These are phyloP conservation scores for Holothuria scabra DNA, from an alignment of 53 echinoderm and acorn worm species.

Conservation along the genomic window DNA sequence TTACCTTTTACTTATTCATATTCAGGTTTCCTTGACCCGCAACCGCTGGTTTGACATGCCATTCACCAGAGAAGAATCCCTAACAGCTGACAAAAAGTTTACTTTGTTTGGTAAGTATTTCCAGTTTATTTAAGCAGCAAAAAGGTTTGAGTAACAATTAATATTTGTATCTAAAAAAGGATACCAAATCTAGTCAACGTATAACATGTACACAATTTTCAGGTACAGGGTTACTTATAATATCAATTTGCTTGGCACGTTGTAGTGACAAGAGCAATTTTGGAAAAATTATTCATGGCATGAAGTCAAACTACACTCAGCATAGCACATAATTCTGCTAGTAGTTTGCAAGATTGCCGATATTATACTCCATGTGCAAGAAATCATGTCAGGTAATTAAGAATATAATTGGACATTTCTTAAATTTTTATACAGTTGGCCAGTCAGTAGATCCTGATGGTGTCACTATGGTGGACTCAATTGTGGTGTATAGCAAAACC, in stretches of 20 bases:
- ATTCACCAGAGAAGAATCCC: slow-evolving; percentile 96
- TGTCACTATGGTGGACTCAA: slow-evolving; percentile 98
- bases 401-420: too few relatives aligned
- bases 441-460: slow-evolving; percentile 91
- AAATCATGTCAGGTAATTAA: too few relatives aligned
- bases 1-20: background rate
- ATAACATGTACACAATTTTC: background rate
- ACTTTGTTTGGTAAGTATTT: slow-evolving; percentile 88
- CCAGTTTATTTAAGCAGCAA: background rate
- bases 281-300: too few relatives aligned
- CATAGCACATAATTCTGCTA: too few relatives aligned
- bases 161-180: background rate
- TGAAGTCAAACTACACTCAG: too few relatives aligned
- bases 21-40: slow-evolving; percentile 83
- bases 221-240: too few relatives aligned
- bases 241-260: too few relatives aligned
- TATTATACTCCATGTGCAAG: too few relatives aligned
- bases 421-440: slow-evolving; percentile 71
- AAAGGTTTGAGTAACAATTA: background rate
- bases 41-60: slow-evolving; percentile 99
- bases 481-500: slow-evolving; percentile 98
- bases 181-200: background rate
- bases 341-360: too few relatives aligned
- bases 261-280: too few relatives aligned
- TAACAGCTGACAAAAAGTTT: slow-evolving; percentile 96